Evolutionary conservation across 2,113 vertebrate genomes (phyloP).

Genomic region (Lepus europaeus): DNA sequence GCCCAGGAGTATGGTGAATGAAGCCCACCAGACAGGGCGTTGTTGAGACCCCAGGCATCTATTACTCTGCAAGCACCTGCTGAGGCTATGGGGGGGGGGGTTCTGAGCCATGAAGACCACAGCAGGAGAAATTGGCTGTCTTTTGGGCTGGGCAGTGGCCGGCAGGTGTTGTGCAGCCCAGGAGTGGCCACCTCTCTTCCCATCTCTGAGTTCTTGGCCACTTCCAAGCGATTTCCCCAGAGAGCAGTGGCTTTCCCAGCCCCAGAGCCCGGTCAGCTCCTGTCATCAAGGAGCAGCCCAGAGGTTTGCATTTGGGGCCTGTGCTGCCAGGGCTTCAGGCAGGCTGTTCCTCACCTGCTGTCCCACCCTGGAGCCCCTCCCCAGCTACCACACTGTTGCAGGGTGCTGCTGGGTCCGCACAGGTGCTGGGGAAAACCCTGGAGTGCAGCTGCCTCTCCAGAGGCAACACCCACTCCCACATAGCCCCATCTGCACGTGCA

Average conservation of each 20-base stretch:
- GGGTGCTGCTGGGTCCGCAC: background rate
- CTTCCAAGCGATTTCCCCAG: background rate
- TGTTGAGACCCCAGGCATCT: background rate
- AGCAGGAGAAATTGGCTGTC: no score
- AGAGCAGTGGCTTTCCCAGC: background rate
- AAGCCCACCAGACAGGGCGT: background rate
- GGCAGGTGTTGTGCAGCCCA: background rate
- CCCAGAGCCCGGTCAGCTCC: background rate
- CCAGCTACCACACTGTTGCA: no score
- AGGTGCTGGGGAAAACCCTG: background rate
- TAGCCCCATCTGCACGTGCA: background rate
- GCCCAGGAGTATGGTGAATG: background rate
- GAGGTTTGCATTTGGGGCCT: background rate
- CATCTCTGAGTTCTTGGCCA: background rate
- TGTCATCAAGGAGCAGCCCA: background rate
- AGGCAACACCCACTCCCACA: rapidly evolving
- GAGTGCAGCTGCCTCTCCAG: background rate
- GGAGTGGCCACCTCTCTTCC: background rate
- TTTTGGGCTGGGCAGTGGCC: background rate
- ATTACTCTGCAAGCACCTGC: background rate
- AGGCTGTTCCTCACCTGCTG: background rate
- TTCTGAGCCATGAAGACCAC: background rate
- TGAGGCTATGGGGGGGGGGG: background rate
- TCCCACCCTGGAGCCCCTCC: background rate
- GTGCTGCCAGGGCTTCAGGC: rapidly evolving